Evolutionary conservation across 2,113 vertebrate genomes (phyloP).

Genomic region (Lathamus discolor): DNA sequence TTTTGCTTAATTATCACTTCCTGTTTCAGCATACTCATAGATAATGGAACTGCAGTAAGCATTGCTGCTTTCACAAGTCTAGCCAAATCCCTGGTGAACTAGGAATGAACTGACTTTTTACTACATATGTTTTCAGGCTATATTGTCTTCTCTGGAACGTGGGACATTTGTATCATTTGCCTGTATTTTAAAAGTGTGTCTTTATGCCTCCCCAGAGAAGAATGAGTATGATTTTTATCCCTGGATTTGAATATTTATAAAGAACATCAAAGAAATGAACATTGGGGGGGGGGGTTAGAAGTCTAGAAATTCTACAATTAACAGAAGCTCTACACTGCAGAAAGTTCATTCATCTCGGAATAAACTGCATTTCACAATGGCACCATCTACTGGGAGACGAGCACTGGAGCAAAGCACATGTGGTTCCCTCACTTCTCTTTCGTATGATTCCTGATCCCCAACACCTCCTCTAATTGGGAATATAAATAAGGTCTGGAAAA

Average conservation of each 20-base stretch:
- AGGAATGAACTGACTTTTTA: neutral
- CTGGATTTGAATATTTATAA: neutral
- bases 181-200: neutral
- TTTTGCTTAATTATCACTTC: neutral
- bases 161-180: neutral
- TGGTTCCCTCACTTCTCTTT: neutral
- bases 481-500: neutral
- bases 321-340: neutral
- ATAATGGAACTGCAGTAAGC: neutral
- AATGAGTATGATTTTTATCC: neutral
- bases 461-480: neutral
- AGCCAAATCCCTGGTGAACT: neutral
- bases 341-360: neutral
- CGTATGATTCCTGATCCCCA: neutral
- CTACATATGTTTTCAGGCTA: neutral
- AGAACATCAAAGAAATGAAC: neutral
- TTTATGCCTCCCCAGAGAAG: neutral
- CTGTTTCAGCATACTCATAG: neutral
- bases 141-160: neutral
- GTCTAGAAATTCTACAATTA: neutral
- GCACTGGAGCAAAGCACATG: neutral
- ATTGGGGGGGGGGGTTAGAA: neutral
- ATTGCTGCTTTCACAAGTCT: neutral
- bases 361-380: constrained; percentile 55
- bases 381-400: constrained; percentile 65